Base-by-base conservation (phyloP, 2,888 invertebrate genomes). In the Aleiodes testaceus region DNA sequence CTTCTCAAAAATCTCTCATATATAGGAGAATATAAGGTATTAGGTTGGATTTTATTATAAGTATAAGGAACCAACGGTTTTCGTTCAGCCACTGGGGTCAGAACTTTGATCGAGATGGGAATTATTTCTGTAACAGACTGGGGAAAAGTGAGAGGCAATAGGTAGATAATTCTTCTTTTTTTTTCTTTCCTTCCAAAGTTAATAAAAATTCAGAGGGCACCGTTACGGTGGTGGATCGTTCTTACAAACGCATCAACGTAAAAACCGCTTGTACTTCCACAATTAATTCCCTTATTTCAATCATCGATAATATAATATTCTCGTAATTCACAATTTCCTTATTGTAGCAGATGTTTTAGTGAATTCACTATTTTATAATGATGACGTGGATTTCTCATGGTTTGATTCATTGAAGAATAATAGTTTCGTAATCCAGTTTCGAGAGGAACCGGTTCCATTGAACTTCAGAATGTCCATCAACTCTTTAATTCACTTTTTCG, bases 21-120 rank as follows among this genome's bases (percentile, higher is more conserved):
- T 84, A 82, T 79, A 80, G 77, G 74, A 65, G 50, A 69, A 72
- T 74, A 72, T 65, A 63, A 68, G 63, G 66, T 74, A 77, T 77
- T 76, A 75, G 70, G 74, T 68, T 69, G 72, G 66, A 76, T 75
- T 76, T 78, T 78, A 80, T 77, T 63, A 45, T 45, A 63, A 63
- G 63, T 63, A 63, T 63, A 18, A 45, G 45, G 63, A 63, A 63
- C n/a, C 45, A 45, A 44, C 45, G 11, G 44, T 45, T 20, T 63
- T 45, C n/a, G n/a, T 63, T 20, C 44, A 22, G 45, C 22, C 44
- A 55, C 36, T 59, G 45, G 63, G 45, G 63, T 63, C 63, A 45
- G 11, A 36, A 63, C 6, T 6, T n/a, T 20, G n/a, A 63, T 45
- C 63, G 63, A 45, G 45, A 63, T 63, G 45, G 9, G 63, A 63